These are phyloP conservation scores for Pherbina coryleti DNA, from an alignment of 2,888 invertebrate genomes.

Conservation along the genomic window DNA sequence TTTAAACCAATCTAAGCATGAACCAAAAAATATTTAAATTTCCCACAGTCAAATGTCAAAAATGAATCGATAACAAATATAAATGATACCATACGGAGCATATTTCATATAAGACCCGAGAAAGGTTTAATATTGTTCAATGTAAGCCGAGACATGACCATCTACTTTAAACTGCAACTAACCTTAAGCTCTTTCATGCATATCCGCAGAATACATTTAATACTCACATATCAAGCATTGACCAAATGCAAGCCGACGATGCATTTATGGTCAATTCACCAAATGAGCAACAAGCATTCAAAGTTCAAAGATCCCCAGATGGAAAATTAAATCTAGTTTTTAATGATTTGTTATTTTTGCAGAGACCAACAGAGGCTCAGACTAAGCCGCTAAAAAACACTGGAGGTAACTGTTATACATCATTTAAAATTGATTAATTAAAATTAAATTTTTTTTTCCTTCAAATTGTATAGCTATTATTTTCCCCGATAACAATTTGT, in stretches of 20 bases:
- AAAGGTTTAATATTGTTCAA: constrained; percentile 52
- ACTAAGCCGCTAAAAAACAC: neutral
- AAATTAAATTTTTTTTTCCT: neutral
- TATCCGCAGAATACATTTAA: constrained; percentile 54
- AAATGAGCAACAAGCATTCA: constrained; percentile 61
- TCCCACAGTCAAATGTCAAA: constrained; percentile 45
- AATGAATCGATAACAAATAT: constrained; percentile 48
- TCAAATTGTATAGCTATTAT: neutral
- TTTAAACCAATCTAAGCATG: no score
- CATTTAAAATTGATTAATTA: no score
- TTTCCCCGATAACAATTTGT: neutral
- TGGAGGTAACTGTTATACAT: neutral
- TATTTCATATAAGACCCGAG: constrained; percentile 50
- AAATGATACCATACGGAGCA: constrained; percentile 47
- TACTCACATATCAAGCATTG: constrained; percentile 56
- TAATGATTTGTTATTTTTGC: constrained; percentile 64
- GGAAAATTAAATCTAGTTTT: constrained; percentile 66
- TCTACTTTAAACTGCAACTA: neutral
- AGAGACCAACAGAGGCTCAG: constrained; percentile 47
- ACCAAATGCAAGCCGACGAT: constrained; percentile 49
- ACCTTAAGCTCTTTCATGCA: constrained; percentile 36
- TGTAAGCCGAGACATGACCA: constrained; percentile 50
- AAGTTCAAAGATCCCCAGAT: constrained; percentile 66
- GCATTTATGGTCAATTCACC: constrained; percentile 47
- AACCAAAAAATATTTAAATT: neutral